Percentiles rank a stretch among this genome's conserved stretches.
Conservation (phyloP, 1,140 invertebrate genomes). For the Chrysoperla carnea region DNA sequence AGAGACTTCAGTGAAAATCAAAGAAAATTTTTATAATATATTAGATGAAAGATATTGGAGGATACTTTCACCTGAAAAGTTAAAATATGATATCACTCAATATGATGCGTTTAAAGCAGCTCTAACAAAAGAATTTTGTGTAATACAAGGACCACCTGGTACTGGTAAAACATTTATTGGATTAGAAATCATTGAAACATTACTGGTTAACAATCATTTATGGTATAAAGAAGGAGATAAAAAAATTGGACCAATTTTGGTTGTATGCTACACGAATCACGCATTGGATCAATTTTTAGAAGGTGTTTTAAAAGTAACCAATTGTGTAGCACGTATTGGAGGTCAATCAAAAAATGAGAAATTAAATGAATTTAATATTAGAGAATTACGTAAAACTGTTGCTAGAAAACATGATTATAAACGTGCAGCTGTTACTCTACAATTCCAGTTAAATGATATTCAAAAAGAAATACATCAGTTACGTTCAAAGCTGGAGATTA, state of each 20-base stretch:
- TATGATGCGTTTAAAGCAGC: slow-evolving; percentile 34
- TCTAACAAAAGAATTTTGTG: slow-evolving; percentile 38
- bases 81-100: slow-evolving; percentile 29
- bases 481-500: too few relatives aligned
- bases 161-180: slow-evolving; percentile 69
- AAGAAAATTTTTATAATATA: too few relatives aligned
- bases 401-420: neutral
- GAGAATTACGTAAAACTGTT: slow-evolving; percentile 6
- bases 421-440: too few relatives aligned
- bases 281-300: slow-evolving; percentile 81
- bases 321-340: slow-evolving; percentile 51
- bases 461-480: too few relatives aligned
- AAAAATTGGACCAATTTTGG: slow-evolving; percentile 36
- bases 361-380: slow-evolving; percentile 29
- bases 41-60: too few relatives aligned
- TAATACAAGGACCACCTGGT: slow-evolving; percentile 69
- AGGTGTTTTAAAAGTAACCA: slow-evolving; percentile 35
- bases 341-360: slow-evolving; percentile 42
- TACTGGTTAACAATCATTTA: slow-evolving; percentile 26
- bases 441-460: too few relatives aligned
- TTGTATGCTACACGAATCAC: slow-evolving; percentile 77
- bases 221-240: slow-evolving; percentile 15
- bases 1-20: too few relatives aligned
- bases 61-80: slow-evolving; percentile 8
- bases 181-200: slow-evolving; percentile 37